phyloP scores from a whole-genome alignment of 2,797 vertebrate genomes.

The Podarcis lilfordi region DNA sequence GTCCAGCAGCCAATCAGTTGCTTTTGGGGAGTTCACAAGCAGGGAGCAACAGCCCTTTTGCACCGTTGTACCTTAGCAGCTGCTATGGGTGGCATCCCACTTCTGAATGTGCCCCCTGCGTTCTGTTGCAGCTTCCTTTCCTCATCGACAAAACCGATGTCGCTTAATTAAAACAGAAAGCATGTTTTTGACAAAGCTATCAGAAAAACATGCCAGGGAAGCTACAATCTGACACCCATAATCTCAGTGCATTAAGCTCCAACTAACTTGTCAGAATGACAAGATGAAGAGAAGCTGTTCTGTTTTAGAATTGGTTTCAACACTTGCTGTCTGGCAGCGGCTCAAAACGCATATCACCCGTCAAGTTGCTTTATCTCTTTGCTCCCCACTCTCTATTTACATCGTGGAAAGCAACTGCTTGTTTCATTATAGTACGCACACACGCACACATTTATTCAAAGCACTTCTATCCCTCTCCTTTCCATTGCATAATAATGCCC shows the following conservation, averaged over 20 bases:
- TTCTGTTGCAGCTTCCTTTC: neutral
- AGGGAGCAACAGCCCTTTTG: neutral
- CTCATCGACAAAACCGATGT: neutral
- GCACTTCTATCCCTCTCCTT: too few species aligned
- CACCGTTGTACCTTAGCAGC: neutral
- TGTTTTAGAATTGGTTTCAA: neutral
- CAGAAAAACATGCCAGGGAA: neutral
- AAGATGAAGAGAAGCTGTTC: neutral
- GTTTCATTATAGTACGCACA: neutral
- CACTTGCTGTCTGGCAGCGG: neutral
- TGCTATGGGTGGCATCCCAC: neutral
- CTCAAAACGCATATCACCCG: neutral
- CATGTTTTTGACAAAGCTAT: neutral
- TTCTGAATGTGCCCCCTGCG: neutral
- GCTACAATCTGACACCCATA: neutral
- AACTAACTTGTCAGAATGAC: neutral
- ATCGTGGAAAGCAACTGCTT: neutral
- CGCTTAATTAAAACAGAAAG: neutral
- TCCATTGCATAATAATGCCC: too few species aligned
- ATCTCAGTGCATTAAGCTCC: neutral
- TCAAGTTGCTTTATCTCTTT: neutral
- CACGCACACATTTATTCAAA: too few species aligned
- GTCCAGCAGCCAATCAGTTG: neutral
- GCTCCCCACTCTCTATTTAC: neutral
- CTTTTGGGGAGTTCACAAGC: neutral